These are phyloP conservation scores for Synergus laeviventris DNA, from an alignment of 2,888 invertebrate genomes.

Conservation along the genomic window DNA sequence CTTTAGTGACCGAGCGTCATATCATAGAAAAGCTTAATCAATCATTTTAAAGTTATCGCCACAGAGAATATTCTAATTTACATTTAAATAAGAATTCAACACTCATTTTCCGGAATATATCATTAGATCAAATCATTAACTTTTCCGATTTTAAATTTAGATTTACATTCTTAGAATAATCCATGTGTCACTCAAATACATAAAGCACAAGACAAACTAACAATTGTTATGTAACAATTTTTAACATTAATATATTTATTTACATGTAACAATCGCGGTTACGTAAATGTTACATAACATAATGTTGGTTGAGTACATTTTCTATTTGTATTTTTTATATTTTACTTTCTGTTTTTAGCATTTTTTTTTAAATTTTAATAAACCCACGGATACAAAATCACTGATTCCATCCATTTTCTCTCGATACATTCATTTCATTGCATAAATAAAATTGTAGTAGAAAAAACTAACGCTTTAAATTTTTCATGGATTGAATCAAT, in stretches of 20 bases:
- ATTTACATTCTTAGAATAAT: not conserved
- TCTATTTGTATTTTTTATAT: not conserved
- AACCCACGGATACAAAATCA: not conserved
- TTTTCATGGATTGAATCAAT: not conserved
- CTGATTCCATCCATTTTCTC: not conserved
- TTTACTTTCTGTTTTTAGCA: not conserved
- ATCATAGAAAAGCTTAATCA: not conserved
- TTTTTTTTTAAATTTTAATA: not conserved
- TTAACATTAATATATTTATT: not conserved
- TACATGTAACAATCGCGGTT: not conserved
- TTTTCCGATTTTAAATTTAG: no score
- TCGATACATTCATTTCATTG: no score
- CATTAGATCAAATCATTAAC: no score
- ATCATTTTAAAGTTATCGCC: not conserved
- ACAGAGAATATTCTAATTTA: not conserved
- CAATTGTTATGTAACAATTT: not conserved
- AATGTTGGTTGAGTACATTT: not conserved
- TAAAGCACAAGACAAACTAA: not conserved
- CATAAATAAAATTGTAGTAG: no score
- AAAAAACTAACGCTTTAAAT: no score
- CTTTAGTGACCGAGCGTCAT: slow-evolving; percentile 48
- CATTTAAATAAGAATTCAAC: not conserved
- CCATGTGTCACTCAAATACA: not conserved
- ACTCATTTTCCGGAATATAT: no score
- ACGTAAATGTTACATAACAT: not conserved